A percentile compares a stretch with the other conserved stretches of the same genome.
Conservation (phyloP, 2,113 vertebrate genomes). For the Panthera tigris region DNA sequence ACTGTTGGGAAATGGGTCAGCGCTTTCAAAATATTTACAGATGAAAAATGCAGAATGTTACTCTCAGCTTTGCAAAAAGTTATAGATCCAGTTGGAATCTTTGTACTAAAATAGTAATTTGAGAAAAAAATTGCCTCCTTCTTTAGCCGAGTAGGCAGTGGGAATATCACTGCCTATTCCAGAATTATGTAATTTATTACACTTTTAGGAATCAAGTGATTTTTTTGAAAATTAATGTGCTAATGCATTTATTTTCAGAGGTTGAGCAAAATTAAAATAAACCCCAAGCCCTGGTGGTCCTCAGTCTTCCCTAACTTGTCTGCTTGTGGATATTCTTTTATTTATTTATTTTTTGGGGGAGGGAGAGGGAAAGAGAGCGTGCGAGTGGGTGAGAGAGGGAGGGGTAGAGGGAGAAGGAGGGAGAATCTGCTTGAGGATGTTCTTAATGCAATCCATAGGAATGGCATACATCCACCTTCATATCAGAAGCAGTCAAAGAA, state of each 20-base stretch:
- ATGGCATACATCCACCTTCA: background rate
- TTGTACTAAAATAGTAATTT: background rate
- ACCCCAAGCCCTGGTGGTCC: background rate
- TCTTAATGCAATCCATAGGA: slow-evolving; percentile 29
- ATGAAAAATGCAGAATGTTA: background rate
- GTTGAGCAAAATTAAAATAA: background rate
- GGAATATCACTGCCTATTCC: background rate
- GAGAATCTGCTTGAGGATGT: background rate
- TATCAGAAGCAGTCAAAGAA: slow-evolving; percentile 51
- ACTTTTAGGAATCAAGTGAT: background rate
- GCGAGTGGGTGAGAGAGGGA: too few species aligned
- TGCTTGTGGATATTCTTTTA: background rate
- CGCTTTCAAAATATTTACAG: background rate
- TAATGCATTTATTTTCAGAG: background rate
- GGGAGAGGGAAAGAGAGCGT: too few species aligned
- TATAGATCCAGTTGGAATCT: background rate
- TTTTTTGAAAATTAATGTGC: background rate
- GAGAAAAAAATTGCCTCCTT: background rate
- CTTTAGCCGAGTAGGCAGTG: background rate
- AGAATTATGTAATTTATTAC: background rate
- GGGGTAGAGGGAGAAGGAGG: too few species aligned
- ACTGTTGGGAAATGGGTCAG: background rate
- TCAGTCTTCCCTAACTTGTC: background rate
- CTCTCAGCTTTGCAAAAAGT: background rate
- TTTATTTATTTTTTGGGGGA: too few species aligned